Base-by-base conservation (phyloP, 2,113 vertebrate species). In the Eurystomus gularis region DNA sequence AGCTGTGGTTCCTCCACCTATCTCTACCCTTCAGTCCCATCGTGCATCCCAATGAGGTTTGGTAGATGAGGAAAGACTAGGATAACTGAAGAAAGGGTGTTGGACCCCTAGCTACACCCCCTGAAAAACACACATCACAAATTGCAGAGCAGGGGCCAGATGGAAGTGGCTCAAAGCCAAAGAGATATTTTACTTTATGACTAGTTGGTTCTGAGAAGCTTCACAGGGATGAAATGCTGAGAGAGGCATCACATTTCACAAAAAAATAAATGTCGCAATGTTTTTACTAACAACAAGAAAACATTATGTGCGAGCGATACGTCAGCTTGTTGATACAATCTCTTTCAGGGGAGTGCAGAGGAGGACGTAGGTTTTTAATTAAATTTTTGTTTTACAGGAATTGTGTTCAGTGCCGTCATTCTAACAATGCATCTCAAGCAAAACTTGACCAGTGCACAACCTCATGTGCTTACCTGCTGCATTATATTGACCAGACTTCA, bases 371-470 rank as follows among this genome's bases (percentile, higher is more conserved):
- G 21, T 2, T 88, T 89, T 90, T 52, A 91, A 95, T 86, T 87
- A 37, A 33, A 31, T 55, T 88, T 97, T 96, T 90, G 60, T 85
- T 85, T 96, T 89, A 75, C 87, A 99, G 99, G 98, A 98, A 98
- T 73, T 99, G 99, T 96, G 94, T 98, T 91, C 98, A 98, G 69
- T 99, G 99, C 91, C 98, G 98, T 93, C 96, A 98, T 86, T 97
- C 98, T 82, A 98, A 98, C 33, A 98, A 99, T 54, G 92, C 98
- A 42, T 97, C 98, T 81, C 98, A 98, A 54, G 95, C 94, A 77
- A 82, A 96, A 78, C 93, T 95, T 57, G 97, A 97, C 73, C 97
- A 95, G 25, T 99, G 98, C 97, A 99, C 98, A 97, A 94, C 90
- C 40, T 98, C 98, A 55, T 99, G 99, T 25, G 21, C 97, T 81